Conservation (phyloP, 2,113 vertebrate genomes). For the Jacana jacana region DNA sequence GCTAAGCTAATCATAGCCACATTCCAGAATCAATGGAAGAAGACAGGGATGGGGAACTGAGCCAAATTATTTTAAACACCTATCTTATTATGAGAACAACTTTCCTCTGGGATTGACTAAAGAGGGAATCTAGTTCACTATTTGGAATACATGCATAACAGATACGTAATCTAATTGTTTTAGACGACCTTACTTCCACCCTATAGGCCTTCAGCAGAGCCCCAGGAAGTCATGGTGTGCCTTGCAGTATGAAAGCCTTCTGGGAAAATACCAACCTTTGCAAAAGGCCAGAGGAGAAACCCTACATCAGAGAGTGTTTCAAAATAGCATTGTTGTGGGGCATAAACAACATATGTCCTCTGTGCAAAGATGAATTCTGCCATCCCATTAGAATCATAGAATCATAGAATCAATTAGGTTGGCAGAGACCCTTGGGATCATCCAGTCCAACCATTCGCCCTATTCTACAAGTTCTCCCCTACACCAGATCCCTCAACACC, state of each 20-base stretch:
- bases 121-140: not conserved
- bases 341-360: not conserved
- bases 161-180: not conserved
- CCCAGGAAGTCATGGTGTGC: fast-evolving
- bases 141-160: not conserved
- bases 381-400: no score
- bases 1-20: not conserved
- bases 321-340: not conserved
- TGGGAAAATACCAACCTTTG: conserved; percentile 10
- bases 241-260: not conserved
- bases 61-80: not conserved
- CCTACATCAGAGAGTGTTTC: not conserved
- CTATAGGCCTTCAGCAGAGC: not conserved
- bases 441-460: no score
- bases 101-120: not conserved
- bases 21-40: not conserved
- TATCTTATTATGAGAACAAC: not conserved
- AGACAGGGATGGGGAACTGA: not conserved
- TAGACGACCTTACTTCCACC: not conserved
- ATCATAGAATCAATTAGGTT: no score
- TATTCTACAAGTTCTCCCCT: no score
- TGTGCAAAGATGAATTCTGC: not conserved
- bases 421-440: no score
- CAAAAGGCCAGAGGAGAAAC: not conserved
- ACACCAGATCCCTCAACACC: no score